These are phyloP conservation scores for Drosophila ohnishii DNA, from an alignment of 1,140 invertebrate species.

Conservation along the genomic window DNA sequence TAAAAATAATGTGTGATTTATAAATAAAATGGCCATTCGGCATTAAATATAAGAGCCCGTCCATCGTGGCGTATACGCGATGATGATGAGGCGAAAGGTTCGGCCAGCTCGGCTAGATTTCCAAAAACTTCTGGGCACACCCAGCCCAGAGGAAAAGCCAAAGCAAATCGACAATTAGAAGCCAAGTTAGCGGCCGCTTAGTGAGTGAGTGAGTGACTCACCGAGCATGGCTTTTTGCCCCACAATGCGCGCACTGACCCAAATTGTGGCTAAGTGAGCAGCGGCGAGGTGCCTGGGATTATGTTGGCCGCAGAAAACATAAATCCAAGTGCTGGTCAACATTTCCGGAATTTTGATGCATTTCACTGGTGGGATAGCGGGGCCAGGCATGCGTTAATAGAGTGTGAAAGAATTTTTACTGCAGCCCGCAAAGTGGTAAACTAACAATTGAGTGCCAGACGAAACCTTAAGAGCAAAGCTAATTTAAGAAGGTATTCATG, in stretches of 20 bases:
- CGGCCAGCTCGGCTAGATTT: constrained; percentile 15
- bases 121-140: constrained; percentile 41
- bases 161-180: constrained; percentile 64
- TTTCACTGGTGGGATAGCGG: constrained; percentile 39
- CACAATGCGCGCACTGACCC: constrained; percentile 59
- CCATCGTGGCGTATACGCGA: constrained; percentile 46
- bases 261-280: constrained; percentile 50
- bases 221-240: constrained; percentile 44
- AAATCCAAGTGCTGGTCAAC: constrained; percentile 59
- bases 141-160: constrained; percentile 34
- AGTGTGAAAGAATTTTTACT: constrained; percentile 67
- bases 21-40: constrained; percentile 47
- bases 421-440: constrained; percentile 21
- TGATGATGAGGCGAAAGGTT: constrained; percentile 40
- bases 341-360: constrained; percentile 75
- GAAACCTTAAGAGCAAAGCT: constrained; percentile 16
- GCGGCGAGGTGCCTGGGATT: constrained; percentile 9
- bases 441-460: constrained; percentile 17
- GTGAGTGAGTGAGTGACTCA: constrained; percentile 46
- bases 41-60: constrained; percentile 44
- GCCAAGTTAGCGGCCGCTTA: constrained; percentile 63
- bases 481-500: constrained; percentile 16
- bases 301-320: constrained; percentile 30
- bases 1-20: constrained; percentile 52
- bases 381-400: constrained; percentile 57